Percentiles rank a stretch among this genome's conserved stretches.
phyloP scores from a whole-genome alignment of 2,888 invertebrate species.

The Ochropleura plecta region DNA sequence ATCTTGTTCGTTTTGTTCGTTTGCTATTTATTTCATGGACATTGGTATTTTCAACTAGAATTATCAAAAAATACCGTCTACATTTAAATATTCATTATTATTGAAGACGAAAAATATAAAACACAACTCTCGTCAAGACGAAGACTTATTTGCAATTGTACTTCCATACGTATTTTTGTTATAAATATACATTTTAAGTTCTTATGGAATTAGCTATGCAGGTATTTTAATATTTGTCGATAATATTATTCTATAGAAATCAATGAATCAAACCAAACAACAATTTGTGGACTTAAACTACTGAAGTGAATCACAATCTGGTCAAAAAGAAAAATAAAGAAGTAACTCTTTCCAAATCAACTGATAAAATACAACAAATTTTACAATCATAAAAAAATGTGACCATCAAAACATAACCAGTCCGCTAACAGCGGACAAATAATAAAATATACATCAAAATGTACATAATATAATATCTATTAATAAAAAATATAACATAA shows the following conservation, averaged over 20 bases:
- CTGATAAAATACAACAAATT: slow-evolving; percentile 89
- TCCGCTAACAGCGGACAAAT: slow-evolving; percentile 86
- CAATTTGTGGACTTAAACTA: slow-evolving; percentile 81
- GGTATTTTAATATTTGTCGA: slow-evolving; percentile 75
- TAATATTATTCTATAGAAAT: slow-evolving; percentile 76
- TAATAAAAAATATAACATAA: slow-evolving; percentile 89
- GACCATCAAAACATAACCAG: slow-evolving; percentile 88
- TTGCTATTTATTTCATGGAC: slow-evolving; percentile 85
- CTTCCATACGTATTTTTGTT: slow-evolving; percentile 90
- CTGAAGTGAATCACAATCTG: slow-evolving; percentile 82
- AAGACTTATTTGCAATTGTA: slow-evolving; percentile 88
- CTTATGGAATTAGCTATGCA: slow-evolving; percentile 83
- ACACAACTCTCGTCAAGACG: slow-evolving; percentile 79
- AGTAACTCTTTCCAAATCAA: slow-evolving; percentile 83
- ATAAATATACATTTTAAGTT: slow-evolving; percentile 83
- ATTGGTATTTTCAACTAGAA: slow-evolving; percentile 83
- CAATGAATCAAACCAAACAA: slow-evolving; percentile 80
- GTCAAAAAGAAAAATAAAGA: slow-evolving; percentile 79
- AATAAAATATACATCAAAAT: slow-evolving; percentile 91
- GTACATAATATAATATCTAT: slow-evolving; percentile 90
- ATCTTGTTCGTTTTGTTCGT: slow-evolving; percentile 75
- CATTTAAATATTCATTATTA: slow-evolving; percentile 78
- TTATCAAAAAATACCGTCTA: slow-evolving; percentile 87
- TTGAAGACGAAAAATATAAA: slow-evolving; percentile 80
- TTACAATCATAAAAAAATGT: slow-evolving; percentile 87